Evolutionary conservation across 2,797 vertebrate genomes (phyloP).

Genomic region (Chloroceryle amazona): DNA sequence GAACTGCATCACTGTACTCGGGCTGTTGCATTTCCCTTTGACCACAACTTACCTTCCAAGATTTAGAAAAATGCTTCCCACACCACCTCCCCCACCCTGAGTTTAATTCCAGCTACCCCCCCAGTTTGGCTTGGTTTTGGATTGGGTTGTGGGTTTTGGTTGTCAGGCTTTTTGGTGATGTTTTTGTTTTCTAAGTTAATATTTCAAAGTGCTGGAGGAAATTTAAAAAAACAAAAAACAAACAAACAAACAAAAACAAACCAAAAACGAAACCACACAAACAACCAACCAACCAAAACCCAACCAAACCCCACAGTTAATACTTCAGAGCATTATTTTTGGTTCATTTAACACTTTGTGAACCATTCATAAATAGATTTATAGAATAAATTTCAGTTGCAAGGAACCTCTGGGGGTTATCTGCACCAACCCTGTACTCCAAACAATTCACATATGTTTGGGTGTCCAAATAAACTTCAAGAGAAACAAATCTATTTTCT

Average conservation of each 20-base stretch:
- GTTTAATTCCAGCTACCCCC: not conserved
- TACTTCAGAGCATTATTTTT: not conserved
- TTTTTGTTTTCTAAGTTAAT: not conserved
- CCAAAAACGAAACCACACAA: no score
- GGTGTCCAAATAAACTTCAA: not conserved
- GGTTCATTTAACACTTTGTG: slow-evolving; percentile 17
- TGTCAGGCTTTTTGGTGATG: not conserved
- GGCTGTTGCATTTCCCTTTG: not conserved
- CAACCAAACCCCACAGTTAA: not conserved
- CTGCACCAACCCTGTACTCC: not conserved
- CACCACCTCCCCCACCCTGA: not conserved
- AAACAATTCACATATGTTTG: not conserved
- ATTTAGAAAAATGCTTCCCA: not conserved
- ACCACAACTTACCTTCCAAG: not conserved
- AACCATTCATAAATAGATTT: not conserved
- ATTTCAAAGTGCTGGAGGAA: not conserved
- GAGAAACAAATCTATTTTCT: not conserved
- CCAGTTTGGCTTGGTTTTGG: not conserved
- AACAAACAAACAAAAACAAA: no score
- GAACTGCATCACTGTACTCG: not conserved
- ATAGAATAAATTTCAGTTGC: not conserved
- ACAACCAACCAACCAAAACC: no score
- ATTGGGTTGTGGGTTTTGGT: not conserved
- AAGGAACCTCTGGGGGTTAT: not conserved
- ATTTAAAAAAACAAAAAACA: not conserved